phyloP scores from a whole-genome alignment of 2,113 vertebrate species.

The Chaetops frenatus region DNA sequence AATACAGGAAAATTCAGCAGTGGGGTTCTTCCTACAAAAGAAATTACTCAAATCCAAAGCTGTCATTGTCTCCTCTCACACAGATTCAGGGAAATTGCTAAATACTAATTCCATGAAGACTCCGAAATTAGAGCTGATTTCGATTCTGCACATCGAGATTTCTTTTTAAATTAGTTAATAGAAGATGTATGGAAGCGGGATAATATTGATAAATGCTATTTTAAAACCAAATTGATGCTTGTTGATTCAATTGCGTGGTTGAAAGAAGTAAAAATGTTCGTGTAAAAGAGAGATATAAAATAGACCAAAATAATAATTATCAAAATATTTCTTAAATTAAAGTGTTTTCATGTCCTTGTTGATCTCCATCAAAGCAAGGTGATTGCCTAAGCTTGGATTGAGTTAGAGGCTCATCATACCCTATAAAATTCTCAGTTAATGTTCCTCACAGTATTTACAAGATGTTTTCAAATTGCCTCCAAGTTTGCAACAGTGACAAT shows the following conservation, averaged over 20 bases:
- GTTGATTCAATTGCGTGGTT: not conserved
- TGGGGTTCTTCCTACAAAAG: not conserved
- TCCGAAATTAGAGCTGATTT: not conserved
- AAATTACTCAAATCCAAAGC: not conserved
- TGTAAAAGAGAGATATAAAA: not conserved
- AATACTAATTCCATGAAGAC: not conserved
- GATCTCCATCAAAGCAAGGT: not conserved
- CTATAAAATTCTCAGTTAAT: not conserved
- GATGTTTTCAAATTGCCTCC: not conserved
- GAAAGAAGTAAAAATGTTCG: not conserved
- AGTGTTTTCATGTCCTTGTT: not conserved
- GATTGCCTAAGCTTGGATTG: not conserved
- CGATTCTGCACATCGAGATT: accelerated
- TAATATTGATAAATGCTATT: not conserved
- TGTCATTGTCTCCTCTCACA: not conserved
- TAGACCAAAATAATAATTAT: not conserved
- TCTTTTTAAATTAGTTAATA: not conserved
- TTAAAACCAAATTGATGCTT: not conserved
- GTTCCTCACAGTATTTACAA: not conserved
- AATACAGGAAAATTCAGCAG: not conserved
- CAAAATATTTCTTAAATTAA: not conserved
- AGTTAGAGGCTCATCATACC: not conserved
- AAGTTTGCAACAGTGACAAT: not conserved
- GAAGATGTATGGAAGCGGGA: not conserved
- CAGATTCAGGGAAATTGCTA: not conserved